These are phyloP conservation scores for Agonopterix subpropinquella DNA, from an alignment of 2,888 invertebrate genomes.

Conservation along the genomic window DNA sequence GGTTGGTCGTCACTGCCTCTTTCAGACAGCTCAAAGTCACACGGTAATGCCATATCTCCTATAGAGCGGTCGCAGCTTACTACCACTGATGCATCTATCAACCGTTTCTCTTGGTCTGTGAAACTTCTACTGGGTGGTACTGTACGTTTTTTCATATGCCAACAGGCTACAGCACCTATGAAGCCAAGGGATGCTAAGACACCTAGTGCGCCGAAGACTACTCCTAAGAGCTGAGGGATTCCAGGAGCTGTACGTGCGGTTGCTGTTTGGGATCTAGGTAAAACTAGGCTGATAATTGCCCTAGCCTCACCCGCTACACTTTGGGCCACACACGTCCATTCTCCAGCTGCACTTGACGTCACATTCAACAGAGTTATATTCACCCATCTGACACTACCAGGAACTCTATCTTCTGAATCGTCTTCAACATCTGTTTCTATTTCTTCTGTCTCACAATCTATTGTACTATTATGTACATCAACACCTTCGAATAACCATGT, in stretches of 20 bases:
- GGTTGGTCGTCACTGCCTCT: conserved; percentile 55
- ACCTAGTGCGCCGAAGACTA: conserved; percentile 84
- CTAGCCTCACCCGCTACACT: conserved; percentile 79
- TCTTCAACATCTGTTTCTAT: conserved; percentile 58
- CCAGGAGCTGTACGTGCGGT: conserved; percentile 85
- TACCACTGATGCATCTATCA: conserved; percentile 84
- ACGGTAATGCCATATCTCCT: conserved; percentile 77
- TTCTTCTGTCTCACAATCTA: conserved; percentile 68
- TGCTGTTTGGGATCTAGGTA: conserved; percentile 80
- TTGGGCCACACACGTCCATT: conserved; percentile 88
- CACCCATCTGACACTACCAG: conserved; percentile 80
- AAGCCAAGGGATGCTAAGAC: conserved; percentile 81
- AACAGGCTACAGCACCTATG: conserved; percentile 66
- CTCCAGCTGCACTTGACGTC: conserved; percentile 88
- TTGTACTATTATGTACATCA: conserved; percentile 59
- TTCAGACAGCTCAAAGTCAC: conserved; percentile 68
- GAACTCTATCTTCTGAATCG: conserved; percentile 59
- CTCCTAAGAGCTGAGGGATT: conserved; percentile 82
- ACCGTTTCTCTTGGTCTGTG: conserved; percentile 91
- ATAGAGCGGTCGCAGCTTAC: conserved; percentile 80
- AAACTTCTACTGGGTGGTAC: conserved; percentile 82
- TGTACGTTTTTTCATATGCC: conserved; percentile 83
- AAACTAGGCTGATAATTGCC: conserved; percentile 75
- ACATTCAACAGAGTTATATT: conserved; percentile 90
- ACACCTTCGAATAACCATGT: conserved; percentile 88